These are phyloP conservation scores for Zaprionus taronus DNA, from an alignment of 1,140 invertebrate genomes.

Conservation along the genomic window DNA sequence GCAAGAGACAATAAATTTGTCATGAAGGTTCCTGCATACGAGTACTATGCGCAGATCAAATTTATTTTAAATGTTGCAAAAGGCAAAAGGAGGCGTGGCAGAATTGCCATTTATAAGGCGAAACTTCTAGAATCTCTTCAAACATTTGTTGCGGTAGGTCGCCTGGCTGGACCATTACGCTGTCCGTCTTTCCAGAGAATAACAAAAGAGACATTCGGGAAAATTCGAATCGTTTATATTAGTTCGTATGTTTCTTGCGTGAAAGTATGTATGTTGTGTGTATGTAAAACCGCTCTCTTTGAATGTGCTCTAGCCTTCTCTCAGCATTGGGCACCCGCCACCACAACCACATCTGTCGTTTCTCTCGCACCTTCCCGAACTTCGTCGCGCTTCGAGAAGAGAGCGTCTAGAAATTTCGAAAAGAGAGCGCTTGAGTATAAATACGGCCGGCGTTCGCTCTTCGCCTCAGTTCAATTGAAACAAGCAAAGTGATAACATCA, in stretches of 20 bases:
- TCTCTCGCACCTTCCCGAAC: constrained; percentile 12
- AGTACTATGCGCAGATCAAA: too few relatives aligned
- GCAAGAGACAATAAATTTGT: too few relatives aligned
- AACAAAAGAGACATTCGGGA: constrained; percentile 16
- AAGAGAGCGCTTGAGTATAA: constrained; percentile 61
- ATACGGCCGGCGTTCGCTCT: constrained; percentile 55
- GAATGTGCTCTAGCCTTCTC: background rate
- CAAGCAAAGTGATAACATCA: constrained; percentile 66
- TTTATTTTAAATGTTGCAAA: too few relatives aligned
- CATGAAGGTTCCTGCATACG: too few relatives aligned
- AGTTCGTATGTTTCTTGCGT: background rate
- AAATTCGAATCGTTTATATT: background rate
- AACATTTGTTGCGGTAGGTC: background rate
- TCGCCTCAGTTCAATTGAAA: constrained; percentile 61
- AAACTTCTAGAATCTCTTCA: constrained; percentile 16
- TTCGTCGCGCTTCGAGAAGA: constrained; percentile 48
- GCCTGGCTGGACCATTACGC: background rate
- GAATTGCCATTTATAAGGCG: too few relatives aligned
- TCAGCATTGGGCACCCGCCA: background rate
- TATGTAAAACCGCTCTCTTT: background rate
- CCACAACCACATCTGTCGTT: background rate
- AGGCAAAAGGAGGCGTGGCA: too few relatives aligned
- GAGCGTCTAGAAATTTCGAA: constrained; percentile 57
- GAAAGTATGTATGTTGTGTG: too few relatives aligned
- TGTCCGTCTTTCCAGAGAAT: background rate